Conservation (phyloP, 2,888 invertebrate species). For the Drosophila pseudotalamancana region DNA sequence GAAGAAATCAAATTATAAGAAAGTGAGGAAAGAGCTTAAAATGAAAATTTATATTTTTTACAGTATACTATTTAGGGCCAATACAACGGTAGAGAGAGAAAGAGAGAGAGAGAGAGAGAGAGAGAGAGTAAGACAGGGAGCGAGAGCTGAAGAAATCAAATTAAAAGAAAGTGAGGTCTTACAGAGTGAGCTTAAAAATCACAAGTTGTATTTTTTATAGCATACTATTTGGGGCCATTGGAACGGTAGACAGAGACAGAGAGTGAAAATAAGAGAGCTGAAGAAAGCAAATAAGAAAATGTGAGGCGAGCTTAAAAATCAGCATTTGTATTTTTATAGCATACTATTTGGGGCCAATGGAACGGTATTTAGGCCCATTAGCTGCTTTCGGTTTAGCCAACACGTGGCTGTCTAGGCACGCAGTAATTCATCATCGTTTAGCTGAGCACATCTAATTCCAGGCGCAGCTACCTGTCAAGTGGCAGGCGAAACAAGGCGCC, state of each 20-base stretch:
- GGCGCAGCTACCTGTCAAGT: slow-evolving; percentile 63
- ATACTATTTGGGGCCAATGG: slow-evolving; percentile 14
- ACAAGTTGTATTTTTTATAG: slow-evolving; percentile 4
- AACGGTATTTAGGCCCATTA: slow-evolving; percentile 44
- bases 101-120: no score
- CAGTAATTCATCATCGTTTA: slow-evolving; percentile 63
- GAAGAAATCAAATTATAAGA: no score
- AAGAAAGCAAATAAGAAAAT: no score
- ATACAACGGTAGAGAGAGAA: no score
- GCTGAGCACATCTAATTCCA: slow-evolving; percentile 3
- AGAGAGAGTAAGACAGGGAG: no score
- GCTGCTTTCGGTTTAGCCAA: not conserved
- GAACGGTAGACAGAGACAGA: not conserved
- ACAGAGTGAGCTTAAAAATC: not conserved
- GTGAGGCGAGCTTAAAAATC: no score
- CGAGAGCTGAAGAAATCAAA: no score
- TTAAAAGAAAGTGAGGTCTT: no score
- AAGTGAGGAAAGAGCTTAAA: no score
- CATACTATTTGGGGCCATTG: no score
- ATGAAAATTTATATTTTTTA: no score
- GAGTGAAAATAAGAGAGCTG: not conserved
- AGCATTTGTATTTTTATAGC: slow-evolving; percentile 8
- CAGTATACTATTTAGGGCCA: no score
- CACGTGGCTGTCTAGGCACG: slow-evolving; percentile 18
- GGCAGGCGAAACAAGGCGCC: slow-evolving; percentile 19